Conservation (phyloP, 2,888 invertebrate genomes). For the Tetragonula carbonaria region DNA sequence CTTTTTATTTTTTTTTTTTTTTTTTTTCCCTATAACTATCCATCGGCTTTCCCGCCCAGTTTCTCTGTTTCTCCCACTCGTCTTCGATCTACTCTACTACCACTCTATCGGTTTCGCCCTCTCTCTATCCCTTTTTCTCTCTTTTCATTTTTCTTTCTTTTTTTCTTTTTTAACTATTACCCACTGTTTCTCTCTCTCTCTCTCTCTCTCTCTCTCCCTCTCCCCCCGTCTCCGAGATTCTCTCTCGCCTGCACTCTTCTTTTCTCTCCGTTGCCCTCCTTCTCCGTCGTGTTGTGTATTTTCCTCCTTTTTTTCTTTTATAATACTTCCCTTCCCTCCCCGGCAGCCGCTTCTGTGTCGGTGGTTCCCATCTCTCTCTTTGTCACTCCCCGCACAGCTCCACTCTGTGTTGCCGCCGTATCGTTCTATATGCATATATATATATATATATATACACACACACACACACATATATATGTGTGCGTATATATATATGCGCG, state of each 20-base stretch:
- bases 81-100: conserved; percentile 51
- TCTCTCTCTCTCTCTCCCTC: neutral
- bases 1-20: conserved; percentile 25
- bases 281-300: conserved; percentile 40
- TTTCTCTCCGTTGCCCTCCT: conserved; percentile 18
- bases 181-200: conserved; percentile 8
- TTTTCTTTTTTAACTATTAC: conserved; percentile 42
- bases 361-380: conserved; percentile 50
- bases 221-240: conserved; percentile 2
- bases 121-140: no score
- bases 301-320: conserved; percentile 54
- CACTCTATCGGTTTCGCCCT: neutral
- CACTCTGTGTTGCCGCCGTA: conserved; percentile 36
- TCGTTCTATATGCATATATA: neutral
- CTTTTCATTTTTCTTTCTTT: neutral
- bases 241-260: neutral
- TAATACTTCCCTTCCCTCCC: conserved; percentile 43
- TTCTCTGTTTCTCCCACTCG: conserved; percentile 46
- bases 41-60: conserved; percentile 50
- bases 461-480: no score
- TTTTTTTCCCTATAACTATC: conserved; percentile 37
- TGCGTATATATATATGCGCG: no score
- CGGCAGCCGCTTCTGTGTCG: conserved; percentile 46
- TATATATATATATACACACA: no score
- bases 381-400: conserved; percentile 42